Conservation (phyloP, 2,888 invertebrate genomes). For the Philopedon plagiatum region DNA sequence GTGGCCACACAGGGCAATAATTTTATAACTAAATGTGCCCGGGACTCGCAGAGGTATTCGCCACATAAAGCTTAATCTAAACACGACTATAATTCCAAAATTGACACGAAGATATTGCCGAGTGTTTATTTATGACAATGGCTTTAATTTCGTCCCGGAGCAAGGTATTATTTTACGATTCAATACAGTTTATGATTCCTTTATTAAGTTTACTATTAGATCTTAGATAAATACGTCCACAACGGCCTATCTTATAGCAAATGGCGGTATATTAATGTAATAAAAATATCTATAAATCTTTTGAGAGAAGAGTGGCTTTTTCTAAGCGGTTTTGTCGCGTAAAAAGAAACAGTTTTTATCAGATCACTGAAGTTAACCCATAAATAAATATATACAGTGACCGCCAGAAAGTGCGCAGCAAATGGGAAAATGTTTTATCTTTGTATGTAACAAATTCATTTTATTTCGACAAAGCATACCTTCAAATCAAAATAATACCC, state of each 20-base stretch:
- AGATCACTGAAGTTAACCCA: too few species aligned
- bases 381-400: too few species aligned
- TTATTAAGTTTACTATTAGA: slow-evolving; percentile 30
- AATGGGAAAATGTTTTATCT: too few species aligned
- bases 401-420: too few species aligned
- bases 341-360: too few species aligned
- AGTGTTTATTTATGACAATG: slow-evolving; percentile 43
- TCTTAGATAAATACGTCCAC: neutral
- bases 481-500: too few species aligned
- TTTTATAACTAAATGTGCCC: slow-evolving; percentile 9
- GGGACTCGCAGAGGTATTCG: slow-evolving; percentile 7
- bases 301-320: too few species aligned
- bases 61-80: slow-evolving; percentile 31
- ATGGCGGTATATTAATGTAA: neutral
- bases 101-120: slow-evolving; percentile 38
- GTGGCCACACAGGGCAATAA: slow-evolving; percentile 3
- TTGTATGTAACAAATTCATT: too few species aligned
- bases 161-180: slow-evolving; percentile 24
- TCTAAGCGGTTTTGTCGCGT: too few species aligned
- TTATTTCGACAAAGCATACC: too few species aligned
- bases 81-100: slow-evolving; percentile 32
- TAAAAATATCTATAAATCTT: neutral
- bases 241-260: neutral
- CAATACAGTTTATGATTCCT: slow-evolving; percentile 22
- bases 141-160: slow-evolving; percentile 31